Conservation (phyloP, 2,888 invertebrate species). For the Gortyna flavago region DNA sequence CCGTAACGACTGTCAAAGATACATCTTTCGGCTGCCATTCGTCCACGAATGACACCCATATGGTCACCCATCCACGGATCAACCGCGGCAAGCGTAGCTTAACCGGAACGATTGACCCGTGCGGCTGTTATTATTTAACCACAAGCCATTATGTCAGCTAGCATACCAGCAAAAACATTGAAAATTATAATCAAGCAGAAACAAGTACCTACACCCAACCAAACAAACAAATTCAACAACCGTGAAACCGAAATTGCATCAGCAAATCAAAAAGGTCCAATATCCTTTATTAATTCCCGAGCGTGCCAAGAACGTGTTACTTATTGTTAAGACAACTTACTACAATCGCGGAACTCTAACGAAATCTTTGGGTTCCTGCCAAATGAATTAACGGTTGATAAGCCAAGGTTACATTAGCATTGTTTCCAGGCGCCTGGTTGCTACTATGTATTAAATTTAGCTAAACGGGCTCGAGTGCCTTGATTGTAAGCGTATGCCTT, state of each 20-base stretch:
- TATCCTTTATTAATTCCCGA: constrained; percentile 57
- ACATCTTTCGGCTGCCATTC: too few relatives aligned
- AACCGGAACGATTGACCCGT: too few relatives aligned
- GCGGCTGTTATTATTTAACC: too few relatives aligned
- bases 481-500: constrained; percentile 65
- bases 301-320: constrained; percentile 73
- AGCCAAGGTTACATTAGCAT: constrained; percentile 82
- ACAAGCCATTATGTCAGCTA: neutral
- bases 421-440: constrained; percentile 70
- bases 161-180: neutral
- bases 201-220: neutral
- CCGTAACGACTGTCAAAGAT: too few relatives aligned
- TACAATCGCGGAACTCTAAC: constrained; percentile 64
- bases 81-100: too few relatives aligned
- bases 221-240: neutral
- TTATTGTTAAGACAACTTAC: constrained; percentile 67
- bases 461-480: constrained; percentile 64
- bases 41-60: too few relatives aligned
- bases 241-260: constrained; percentile 42
- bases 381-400: constrained; percentile 84
- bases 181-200: neutral
- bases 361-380: constrained; percentile 77
- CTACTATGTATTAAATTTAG: constrained; percentile 71
- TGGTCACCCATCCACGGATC: too few relatives aligned
- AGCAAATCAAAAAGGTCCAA: constrained; percentile 58